Base-by-base conservation (phyloP, 2,797 vertebrate species). In the Danio tinwini region DNA sequence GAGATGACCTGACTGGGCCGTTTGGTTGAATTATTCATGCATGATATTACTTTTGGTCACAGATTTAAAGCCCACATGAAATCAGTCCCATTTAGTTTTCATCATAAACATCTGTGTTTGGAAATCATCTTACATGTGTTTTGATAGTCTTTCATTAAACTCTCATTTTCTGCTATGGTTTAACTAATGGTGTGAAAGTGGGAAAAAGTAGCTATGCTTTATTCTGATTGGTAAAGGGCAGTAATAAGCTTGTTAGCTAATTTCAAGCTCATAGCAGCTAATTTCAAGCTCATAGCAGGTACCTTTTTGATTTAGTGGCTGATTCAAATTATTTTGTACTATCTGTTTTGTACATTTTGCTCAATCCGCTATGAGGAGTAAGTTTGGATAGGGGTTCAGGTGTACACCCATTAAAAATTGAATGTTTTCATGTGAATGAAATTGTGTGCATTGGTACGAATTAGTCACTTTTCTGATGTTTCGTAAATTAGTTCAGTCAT, bases 141-240 rank as follows among this genome's bases (percentile, higher is more conserved):
- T 13, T 68, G 21, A 1, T 56, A 12, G 21, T 17, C 21, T 55
- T 37, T 67, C 21, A 45, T 45, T 45, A 8, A 67, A 67, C 14
- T 39, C 0, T 1, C 42, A 21, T 76, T 56, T 3, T 67, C 55
- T 59, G 70, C 29, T 29, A 3, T 59, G 47, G 40, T 42, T 16
- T 53, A 70, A 45, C 3, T 40, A 45, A 44, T 52, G 11, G 50
- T 19, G n/a, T 40, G 42, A 11, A 55, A 55, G 12, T 44, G 52
- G 17, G 52, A 12, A 40, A 58, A 44, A 69, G 17, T 40, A 53
- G 8, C 12, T 12, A 58, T 58, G 5, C 70, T 58, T 47, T n/a
- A 29, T 45, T 59, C 70, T 59, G 55, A 73, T 21, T 58, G 70
- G 40, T 29, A 62, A 64, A 19, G 42, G 45, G 17, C 47, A 39